phyloP scores from a whole-genome alignment of 2,888 invertebrate genomes.

The Didymodactylos carnosus region DNA sequence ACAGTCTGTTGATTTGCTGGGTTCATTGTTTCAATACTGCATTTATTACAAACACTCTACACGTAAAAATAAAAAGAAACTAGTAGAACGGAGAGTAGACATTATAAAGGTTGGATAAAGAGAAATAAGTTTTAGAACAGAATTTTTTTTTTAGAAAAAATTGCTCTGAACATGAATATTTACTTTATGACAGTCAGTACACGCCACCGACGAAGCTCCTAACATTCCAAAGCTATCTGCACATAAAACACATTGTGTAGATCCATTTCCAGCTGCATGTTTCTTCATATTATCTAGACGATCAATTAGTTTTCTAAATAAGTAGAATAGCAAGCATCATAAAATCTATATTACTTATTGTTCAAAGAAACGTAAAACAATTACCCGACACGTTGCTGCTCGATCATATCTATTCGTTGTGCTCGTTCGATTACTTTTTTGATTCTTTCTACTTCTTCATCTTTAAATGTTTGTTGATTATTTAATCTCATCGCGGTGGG shows the following conservation, averaged over 20 bases:
- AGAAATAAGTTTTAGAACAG: too few species aligned
- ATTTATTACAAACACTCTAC: constrained; percentile 7
- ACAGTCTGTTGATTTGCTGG: background rate
- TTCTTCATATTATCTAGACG: constrained; percentile 12
- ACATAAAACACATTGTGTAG: constrained; percentile 6
- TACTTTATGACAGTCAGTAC: constrained; percentile 9
- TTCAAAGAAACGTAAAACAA: background rate
- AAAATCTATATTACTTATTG: background rate
- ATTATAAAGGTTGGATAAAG: too few species aligned
- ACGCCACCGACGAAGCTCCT: background rate
- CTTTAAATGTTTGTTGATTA: constrained; percentile 1
- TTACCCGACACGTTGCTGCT: constrained; percentile 9
- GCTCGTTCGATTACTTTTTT: constrained; percentile 9
- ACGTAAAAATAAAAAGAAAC: background rate
- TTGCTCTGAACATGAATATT: background rate
- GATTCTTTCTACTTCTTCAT: constrained; percentile 5
- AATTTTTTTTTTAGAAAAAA: background rate
- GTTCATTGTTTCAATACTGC: constrained; percentile 3
- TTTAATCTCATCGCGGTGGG: background rate
- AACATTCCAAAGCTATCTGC: constrained; percentile 5
- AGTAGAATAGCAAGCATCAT: background rate
- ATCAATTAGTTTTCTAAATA: constrained; percentile 2
- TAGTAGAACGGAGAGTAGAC: too few species aligned
- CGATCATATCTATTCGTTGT: constrained; percentile 1
- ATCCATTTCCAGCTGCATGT: background rate